These are phyloP conservation scores for Nyctereutes procyonoides DNA, from an alignment of 2,113 vertebrate species.

Conservation along the genomic window DNA sequence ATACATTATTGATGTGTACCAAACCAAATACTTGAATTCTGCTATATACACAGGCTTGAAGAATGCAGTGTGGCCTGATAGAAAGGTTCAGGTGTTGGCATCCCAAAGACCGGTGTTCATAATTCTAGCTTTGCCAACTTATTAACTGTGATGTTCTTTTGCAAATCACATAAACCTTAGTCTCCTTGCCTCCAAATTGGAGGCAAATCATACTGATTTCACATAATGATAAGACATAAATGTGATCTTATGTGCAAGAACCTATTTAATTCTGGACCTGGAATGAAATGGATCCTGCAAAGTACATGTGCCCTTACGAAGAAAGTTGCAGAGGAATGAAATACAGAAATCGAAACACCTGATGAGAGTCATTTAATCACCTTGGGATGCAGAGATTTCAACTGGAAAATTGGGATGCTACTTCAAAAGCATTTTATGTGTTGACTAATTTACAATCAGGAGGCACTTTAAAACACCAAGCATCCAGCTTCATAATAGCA, in stretches of 20 bases:
- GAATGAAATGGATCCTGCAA: not conserved
- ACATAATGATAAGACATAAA: not conserved
- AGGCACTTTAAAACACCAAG: constrained; percentile 64
- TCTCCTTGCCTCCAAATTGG: not conserved
- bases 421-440: constrained; percentile 62
- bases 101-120: not conserved
- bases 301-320: not conserved
- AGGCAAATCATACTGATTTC: not conserved
- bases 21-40: not conserved
- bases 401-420: constrained; percentile 71
- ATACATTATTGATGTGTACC: not conserved
- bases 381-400: constrained; percentile 57
- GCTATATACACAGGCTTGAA: not conserved
- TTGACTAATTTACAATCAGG: constrained; percentile 69
- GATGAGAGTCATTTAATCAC: constrained; percentile 60
- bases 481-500: constrained; percentile 57
- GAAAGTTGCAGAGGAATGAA: not conserved
- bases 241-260: not conserved
- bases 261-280: not conserved
- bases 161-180: not conserved
- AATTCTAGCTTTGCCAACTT: not conserved
- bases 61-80: not conserved
- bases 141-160: not conserved
- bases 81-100: not conserved
- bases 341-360: constrained; percentile 43